Conservation (phyloP, 2,888 invertebrate species). For the Bombylius major region DNA sequence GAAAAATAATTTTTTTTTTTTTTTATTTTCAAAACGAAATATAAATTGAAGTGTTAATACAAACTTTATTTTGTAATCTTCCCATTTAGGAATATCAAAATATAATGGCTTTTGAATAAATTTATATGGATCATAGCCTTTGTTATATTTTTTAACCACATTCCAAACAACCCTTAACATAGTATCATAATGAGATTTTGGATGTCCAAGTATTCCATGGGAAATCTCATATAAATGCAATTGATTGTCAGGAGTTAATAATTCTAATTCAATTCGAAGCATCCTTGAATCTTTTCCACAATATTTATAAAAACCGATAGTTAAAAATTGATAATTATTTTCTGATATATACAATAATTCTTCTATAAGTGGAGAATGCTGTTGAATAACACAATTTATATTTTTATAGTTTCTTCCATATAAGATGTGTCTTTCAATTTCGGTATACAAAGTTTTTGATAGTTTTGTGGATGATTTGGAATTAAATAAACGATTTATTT, state of each 20-base stretch:
- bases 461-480: no score
- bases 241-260: conserved; percentile 28
- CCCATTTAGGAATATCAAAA: background rate
- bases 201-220: conserved; percentile 31
- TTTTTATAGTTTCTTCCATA: background rate
- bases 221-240: conserved; percentile 25
- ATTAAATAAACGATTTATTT: no score
- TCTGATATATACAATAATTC: conserved; percentile 22
- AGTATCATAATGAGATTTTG: conserved; percentile 28
- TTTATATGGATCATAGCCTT: conserved; percentile 28
- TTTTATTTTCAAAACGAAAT: background rate
- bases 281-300: conserved; percentile 28
- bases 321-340: conserved; percentile 27
- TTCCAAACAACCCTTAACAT: conserved; percentile 23
- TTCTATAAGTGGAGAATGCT: background rate
- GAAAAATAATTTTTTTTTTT: background rate
- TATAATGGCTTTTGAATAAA: conserved; percentile 23
- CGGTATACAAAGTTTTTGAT: no score
- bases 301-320: conserved; percentile 31
- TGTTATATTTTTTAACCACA: conserved; percentile 20
- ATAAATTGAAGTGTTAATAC: background rate
- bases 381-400: no score
- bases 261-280: conserved; percentile 27
- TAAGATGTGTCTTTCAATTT: no score
- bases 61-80: background rate